A percentile compares a stretch with the other conserved stretches of the same genome.
Evolutionary conservation across 2,888 invertebrate species (phyloP).

Genomic region (Boloria euphrosyne): DNA sequence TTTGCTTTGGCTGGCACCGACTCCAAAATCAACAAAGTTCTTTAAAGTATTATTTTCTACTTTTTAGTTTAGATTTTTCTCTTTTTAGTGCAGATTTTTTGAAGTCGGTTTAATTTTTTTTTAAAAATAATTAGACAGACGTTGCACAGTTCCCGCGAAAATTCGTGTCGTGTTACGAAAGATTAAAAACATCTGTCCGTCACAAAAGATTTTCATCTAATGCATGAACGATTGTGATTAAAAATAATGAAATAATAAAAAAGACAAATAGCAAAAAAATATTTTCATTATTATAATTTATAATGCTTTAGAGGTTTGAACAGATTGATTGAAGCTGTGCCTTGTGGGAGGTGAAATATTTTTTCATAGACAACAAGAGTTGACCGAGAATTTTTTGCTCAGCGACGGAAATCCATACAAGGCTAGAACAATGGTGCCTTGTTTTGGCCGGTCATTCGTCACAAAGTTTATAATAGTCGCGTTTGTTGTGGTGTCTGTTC

Average conservation of each 20-base stretch:
- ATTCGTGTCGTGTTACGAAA: constrained; percentile 22
- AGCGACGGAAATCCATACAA: constrained; percentile 65
- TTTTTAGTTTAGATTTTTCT: no score
- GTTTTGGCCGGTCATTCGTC: constrained; percentile 57
- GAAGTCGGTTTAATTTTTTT: no score
- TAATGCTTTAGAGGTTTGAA: no score
- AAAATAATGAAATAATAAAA: neutral
- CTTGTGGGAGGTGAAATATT: constrained; percentile 1
- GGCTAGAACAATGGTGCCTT: constrained; percentile 64
- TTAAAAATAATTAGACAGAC: no score
- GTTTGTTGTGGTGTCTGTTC: constrained; percentile 48
- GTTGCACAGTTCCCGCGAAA: constrained; percentile 35
- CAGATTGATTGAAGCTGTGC: no score
- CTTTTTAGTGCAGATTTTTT: no score
- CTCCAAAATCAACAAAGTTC: no score
- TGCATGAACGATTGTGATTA: neutral
- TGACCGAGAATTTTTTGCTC: constrained; percentile 56
- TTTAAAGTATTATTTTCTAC: no score
- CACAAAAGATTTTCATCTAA: no score
- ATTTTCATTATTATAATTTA: no score
- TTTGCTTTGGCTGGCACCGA: no score
- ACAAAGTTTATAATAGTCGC: constrained; percentile 53
- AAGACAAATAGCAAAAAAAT: no score
- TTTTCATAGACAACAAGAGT: constrained; percentile 23
- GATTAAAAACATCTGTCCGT: constrained; percentile 18